Conservation (phyloP, 2,888 invertebrate genomes). For the Drosophila lutescens region DNA sequence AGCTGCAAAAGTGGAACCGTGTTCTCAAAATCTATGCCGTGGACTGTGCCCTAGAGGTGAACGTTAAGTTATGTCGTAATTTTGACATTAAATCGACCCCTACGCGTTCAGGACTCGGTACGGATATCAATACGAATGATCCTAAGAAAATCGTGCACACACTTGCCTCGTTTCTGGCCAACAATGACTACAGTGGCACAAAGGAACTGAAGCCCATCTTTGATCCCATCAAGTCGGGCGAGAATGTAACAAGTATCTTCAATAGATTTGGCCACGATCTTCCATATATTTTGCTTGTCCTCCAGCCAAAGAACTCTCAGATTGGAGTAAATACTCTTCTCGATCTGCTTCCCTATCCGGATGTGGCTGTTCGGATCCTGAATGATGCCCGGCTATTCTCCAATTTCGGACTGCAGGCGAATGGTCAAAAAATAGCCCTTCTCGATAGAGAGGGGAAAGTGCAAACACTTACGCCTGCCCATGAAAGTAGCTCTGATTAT, state of each 20-base stretch:
- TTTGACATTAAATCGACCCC: slow-evolving; percentile 45
- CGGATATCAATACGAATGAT: neutral
- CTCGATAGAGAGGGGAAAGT: neutral
- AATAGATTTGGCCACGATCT: neutral
- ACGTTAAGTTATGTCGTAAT: slow-evolving; percentile 54
- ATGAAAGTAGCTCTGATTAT: neutral
- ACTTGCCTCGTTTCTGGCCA: slow-evolving; percentile 16
- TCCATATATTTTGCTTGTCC: slow-evolving; percentile 23
- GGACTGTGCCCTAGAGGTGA: slow-evolving; percentile 58
- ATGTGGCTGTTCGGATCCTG: slow-evolving; percentile 42
- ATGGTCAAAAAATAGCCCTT: neutral
- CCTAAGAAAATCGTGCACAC: neutral
- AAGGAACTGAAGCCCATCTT: slow-evolving; percentile 27
- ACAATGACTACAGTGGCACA: slow-evolving; percentile 16
- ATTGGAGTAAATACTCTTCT: slow-evolving; percentile 48
- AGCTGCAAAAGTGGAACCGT: slow-evolving; percentile 42
- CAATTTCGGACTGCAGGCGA: slow-evolving; percentile 7
- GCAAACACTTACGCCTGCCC: neutral
- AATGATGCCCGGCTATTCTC: slow-evolving; percentile 3
- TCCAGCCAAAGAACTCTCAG: slow-evolving; percentile 32
- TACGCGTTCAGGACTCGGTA: slow-evolving; percentile 1
- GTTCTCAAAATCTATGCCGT: slow-evolving; percentile 45
- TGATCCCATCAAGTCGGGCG: slow-evolving; percentile 1
- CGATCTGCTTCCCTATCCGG: slow-evolving; percentile 38
- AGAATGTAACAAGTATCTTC: neutral